These are phyloP conservation scores for Amazona guildingii DNA, from an alignment of 2,113 vertebrate genomes.

Conservation along the genomic window DNA sequence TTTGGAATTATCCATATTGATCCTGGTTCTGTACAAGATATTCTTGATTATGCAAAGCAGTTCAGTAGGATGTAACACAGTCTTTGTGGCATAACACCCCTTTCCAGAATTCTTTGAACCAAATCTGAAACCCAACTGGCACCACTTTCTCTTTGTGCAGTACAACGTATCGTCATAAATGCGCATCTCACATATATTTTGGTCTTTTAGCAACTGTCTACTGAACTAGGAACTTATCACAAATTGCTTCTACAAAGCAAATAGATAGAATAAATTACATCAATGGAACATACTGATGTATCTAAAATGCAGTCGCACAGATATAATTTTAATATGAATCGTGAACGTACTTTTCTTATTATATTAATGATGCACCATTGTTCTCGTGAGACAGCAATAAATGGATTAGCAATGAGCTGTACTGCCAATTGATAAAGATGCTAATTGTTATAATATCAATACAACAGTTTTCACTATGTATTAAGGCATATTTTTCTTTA, in stretches of 20 bases:
- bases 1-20: not conserved
- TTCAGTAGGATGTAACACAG: not conserved
- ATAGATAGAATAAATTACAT: not conserved
- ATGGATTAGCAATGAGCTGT: not conserved
- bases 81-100: not conserved
- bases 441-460: not conserved
- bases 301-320: not conserved
- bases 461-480: not conserved
- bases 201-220: not conserved
- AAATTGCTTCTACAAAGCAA: not conserved
- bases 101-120: not conserved
- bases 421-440: not conserved
- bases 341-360: not conserved
- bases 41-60: not conserved
- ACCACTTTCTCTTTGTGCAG: not conserved
- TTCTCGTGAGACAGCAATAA: not conserved
- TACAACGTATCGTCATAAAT: not conserved
- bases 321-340: not conserved
- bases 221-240: not conserved
- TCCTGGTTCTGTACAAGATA: not conserved
- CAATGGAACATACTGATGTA: not conserved
- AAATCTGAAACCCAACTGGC: not conserved
- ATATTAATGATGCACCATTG: not conserved
- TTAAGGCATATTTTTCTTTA: not conserved
- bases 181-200: not conserved